A percentile compares a stretch with the other conserved stretches of the same genome.
Conservation (phyloP, 2,888 invertebrate species). For the Chouioia cunea region DNA sequence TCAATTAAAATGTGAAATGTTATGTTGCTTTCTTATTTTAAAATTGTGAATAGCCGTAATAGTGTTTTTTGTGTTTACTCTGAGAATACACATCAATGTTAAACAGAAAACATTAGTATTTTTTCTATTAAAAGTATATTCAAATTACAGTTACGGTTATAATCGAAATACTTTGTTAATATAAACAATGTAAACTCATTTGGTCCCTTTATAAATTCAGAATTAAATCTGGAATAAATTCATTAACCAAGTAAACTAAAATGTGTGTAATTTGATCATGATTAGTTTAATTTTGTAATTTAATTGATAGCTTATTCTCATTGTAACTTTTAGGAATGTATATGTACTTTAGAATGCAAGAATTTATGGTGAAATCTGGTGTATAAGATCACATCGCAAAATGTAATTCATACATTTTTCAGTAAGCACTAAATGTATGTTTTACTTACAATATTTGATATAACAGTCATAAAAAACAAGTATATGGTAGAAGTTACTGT, state of each 20-base stretch:
- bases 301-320: slow-evolving; percentile 28
- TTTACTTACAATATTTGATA: slow-evolving; percentile 7
- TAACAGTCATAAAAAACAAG: slow-evolving; percentile 21
- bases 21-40: background rate
- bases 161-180: background rate
- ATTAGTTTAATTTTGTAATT: slow-evolving; percentile 5
- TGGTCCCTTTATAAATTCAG: slow-evolving; percentile 34
- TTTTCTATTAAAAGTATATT: background rate
- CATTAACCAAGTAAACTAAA: too few relatives aligned
- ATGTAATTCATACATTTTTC: slow-evolving; percentile 12
- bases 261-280: background rate
- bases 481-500: slow-evolving; percentile 13
- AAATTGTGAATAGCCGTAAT: background rate
- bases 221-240: too few relatives aligned
- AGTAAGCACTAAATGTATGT: slow-evolving; percentile 4
- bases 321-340: slow-evolving; percentile 42
- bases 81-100: slow-evolving; percentile 27
- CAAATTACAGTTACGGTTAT: background rate
- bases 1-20: slow-evolving; percentile 6
- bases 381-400: slow-evolving; percentile 16
- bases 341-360: slow-evolving; percentile 35
- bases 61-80: slow-evolving; percentile 16
- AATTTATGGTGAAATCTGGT: slow-evolving; percentile 18
- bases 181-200: slow-evolving; percentile 26
- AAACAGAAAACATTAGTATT: background rate